A percentile compares a stretch with the other conserved stretches of the same genome.
phyloP scores from a whole-genome alignment of 2,113 vertebrate species.

The Cebidichthys violaceus region DNA sequence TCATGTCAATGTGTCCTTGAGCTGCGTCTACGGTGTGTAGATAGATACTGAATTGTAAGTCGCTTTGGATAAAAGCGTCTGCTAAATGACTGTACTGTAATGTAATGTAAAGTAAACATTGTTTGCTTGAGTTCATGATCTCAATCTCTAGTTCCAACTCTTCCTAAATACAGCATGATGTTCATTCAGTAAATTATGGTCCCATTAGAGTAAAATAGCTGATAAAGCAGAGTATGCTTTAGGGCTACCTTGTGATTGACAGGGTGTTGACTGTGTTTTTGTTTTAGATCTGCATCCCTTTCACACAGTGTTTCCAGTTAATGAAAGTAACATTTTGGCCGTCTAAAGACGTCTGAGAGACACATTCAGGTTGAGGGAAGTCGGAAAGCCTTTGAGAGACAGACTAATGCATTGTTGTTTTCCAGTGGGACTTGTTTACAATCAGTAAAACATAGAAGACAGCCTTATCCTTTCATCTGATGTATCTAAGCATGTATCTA shows the following conservation, averaged over 20 bases:
- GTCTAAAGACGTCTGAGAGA: no score
- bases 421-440: background rate
- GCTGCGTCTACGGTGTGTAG: no score
- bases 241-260: no score
- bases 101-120: background rate
- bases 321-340: no score
- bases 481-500: background rate
- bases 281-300: no score
- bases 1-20: no score
- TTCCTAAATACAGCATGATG: background rate
- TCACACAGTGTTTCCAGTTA: no score
- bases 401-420: background rate
- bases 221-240: background rate
- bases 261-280: no score
- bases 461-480: background rate
- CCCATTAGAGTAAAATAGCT: background rate
- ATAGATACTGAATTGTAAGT: no score
- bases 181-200: background rate
- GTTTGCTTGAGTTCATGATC: background rate
- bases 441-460: background rate
- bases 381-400: background rate
- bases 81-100: no score
- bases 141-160: background rate
- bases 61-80: no score
- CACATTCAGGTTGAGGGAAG: background rate